Base-by-base conservation (phyloP, 1,140 invertebrate species). In the Pogonomyrmex californicus region DNA sequence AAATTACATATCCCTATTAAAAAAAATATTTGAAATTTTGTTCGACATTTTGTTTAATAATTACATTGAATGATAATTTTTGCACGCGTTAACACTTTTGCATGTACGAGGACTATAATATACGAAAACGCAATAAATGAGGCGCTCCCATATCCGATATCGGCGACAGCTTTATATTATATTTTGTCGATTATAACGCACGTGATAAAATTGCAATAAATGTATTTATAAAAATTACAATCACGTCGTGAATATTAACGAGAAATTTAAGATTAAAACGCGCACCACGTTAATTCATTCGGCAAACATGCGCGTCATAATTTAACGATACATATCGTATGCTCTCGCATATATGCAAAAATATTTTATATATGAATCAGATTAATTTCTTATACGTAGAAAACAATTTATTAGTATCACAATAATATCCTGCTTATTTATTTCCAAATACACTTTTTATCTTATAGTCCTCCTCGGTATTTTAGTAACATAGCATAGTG, bases 241-340 rank as follows among this genome's bases (percentile, higher is more conserved):
- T 17, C 33, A 23, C 51, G 33, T 47, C 30, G 49, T 47, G 56
- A 70, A 87, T 54, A 49, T 47, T 75, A n/a, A 62, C 14, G 49
- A 58, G 12, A 44, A 71, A 65, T 77, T 89, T 41, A 41, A 82
- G 49, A 77, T 88, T 71, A 79, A 78, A 89, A 86, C 23, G 41
- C 76, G 58, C 49, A 36, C 6, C 47, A 62, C 38, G 33, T 51
- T 70, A 86, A 79, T 63, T 78, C 17, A 17, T 30, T 6, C 33
- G 33, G 58, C 81, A 85, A 88, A 36, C 44, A 9, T 14, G 56
- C 30, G 30, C 10, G 17, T 65, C 41, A 49, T 49, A 65, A 65
- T 81, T 81, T 44, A 81, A 58, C 23, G 41, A 47, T 23, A 44
- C 68, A 51, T 30, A 71, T 71, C 38, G 30, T 14, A 14, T 12